These are phyloP conservation scores for Rousettus madagascariensis DNA, from an alignment of 2,797 vertebrate genomes.

Conservation along the genomic window DNA sequence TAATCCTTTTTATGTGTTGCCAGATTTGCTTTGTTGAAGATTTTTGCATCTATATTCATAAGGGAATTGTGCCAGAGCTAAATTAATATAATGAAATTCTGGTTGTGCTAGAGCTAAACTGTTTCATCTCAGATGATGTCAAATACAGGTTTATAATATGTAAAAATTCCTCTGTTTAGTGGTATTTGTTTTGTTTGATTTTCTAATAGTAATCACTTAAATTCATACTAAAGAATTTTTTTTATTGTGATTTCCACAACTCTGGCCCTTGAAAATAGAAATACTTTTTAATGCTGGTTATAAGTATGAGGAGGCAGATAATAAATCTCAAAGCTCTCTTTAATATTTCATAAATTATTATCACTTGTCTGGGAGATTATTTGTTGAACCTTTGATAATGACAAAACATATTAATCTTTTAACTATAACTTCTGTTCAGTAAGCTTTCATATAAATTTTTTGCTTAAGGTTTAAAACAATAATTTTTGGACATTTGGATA, in stretches of 20 bases:
- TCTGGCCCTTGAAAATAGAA: not conserved
- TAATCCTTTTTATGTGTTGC: slow-evolving; percentile 18
- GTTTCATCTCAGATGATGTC: not conserved
- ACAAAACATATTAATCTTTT: not conserved
- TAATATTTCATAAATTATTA: slow-evolving; percentile 42
- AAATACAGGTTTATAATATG: not conserved
- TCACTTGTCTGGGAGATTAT: not conserved
- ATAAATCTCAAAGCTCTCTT: slow-evolving; percentile 2
- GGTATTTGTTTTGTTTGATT: slow-evolving; percentile 41
- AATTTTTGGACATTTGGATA: slow-evolving; percentile 35
- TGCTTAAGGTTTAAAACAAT: not conserved
- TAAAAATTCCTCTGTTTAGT: slow-evolving; percentile 12
- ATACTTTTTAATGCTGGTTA: slow-evolving; percentile 28
- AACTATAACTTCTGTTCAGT: not conserved
- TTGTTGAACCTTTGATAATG: slow-evolving; percentile 35
- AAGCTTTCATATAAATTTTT: not conserved
- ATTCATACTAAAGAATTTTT: not conserved
- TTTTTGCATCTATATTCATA: not conserved
- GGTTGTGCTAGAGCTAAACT: slow-evolving; percentile 22
- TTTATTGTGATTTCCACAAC: not conserved
- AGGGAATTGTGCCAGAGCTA: not conserved
- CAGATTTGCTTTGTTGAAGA: not conserved
- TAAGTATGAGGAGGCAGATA: not conserved
- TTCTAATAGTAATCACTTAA: not conserved
- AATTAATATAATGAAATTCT: not conserved